phyloP scores from a whole-genome alignment of 1,140 invertebrate genomes.

The Galendromus occidentalis region DNA sequence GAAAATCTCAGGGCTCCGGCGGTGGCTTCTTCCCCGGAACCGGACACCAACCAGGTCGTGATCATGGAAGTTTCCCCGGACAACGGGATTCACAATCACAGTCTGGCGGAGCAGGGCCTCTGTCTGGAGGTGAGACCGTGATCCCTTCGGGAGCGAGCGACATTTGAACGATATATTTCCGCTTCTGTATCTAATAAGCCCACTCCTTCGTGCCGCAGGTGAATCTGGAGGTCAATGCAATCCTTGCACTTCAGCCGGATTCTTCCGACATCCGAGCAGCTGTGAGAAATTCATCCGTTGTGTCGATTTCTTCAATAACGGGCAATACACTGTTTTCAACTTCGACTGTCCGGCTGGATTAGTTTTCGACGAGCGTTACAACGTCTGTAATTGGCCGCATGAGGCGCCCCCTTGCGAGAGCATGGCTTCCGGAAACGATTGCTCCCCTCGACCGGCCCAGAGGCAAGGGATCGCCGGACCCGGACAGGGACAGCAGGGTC shows the following conservation, averaged over 20 bases:
- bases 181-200: no score
- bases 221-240: not conserved
- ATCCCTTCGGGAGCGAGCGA: no score
- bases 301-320: constrained; percentile 37
- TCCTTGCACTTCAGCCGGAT: constrained; percentile 37
- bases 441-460: not conserved
- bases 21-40: not conserved
- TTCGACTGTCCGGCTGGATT: constrained; percentile 60
- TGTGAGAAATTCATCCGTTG: constrained; percentile 35
- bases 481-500: not conserved
- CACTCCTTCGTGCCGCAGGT: no score
- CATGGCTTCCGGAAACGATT: not conserved
- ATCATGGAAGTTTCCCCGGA: not conserved
- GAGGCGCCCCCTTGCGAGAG: constrained; percentile 42
- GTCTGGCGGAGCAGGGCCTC: not conserved
- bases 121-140: not conserved
- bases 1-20: not conserved
- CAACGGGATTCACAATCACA: not conserved
- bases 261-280: constrained; percentile 38
- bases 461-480: not conserved
- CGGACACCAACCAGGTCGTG: not conserved
- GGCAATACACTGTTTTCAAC: constrained; percentile 43
- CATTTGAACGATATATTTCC: no score
- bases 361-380: constrained; percentile 45
- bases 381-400: constrained; percentile 57